Percentiles rank a stretch among this genome's conserved stretches.
Evolutionary conservation across 2,888 invertebrate genomes (phyloP).

Genomic region (Sepiola atlantica): DNA sequence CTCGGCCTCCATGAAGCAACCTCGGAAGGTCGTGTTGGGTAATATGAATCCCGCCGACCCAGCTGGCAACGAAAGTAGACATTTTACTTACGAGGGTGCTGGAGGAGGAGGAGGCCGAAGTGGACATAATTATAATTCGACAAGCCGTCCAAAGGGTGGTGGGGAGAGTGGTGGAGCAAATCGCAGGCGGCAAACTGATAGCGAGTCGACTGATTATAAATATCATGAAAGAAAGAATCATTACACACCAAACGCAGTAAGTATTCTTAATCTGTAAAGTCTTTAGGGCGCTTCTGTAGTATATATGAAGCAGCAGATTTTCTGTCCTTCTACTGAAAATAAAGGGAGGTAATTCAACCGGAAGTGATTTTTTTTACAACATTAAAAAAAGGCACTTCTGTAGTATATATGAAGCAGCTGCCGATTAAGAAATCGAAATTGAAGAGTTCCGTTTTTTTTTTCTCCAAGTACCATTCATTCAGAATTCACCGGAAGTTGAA

Average conservation of each 20-base stretch:
- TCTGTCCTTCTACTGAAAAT: too few relatives aligned
- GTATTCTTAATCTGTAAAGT: not conserved
- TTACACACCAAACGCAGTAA: not conserved
- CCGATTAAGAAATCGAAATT: too few relatives aligned
- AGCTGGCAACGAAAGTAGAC: not conserved
- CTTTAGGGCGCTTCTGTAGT: too few relatives aligned
- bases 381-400: too few relatives aligned
- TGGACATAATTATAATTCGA: not conserved
- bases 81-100: conserved; percentile 1
- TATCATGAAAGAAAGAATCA: conserved; percentile 4
- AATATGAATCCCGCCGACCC: not conserved
- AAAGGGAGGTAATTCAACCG: too few relatives aligned
- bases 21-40: not conserved
- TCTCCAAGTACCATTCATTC: too few relatives aligned
- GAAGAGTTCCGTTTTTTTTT: too few relatives aligned
- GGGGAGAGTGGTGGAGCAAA: not conserved
- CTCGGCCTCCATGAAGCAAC: not conserved
- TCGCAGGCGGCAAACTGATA: conserved; percentile 34
- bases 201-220: not conserved
- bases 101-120: not conserved
- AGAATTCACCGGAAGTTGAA: too few relatives aligned
- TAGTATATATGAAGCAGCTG: too few relatives aligned
- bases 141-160: not conserved
- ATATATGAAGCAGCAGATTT: too few relatives aligned
- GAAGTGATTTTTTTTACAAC: too few relatives aligned